Evolutionary conservation across 2,888 invertebrate genomes (phyloP).

Genomic region (Schizaphis graminum): DNA sequence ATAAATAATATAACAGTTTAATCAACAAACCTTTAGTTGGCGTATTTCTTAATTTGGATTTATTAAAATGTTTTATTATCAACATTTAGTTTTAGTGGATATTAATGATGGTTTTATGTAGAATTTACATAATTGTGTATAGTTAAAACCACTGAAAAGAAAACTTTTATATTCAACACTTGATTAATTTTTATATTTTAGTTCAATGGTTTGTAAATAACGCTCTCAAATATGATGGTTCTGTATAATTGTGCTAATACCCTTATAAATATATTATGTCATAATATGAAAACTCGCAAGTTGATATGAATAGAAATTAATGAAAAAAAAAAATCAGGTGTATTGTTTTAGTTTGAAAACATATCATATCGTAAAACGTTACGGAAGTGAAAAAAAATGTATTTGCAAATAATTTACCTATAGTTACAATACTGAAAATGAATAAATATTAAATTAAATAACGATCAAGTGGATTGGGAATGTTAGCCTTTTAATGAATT

Average conservation of each 20-base stretch:
- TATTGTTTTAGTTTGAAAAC: neutral
- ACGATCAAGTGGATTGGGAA: neutral
- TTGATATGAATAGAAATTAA: neutral
- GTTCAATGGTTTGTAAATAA: slow-evolving; percentile 42
- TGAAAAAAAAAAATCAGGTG: neutral
- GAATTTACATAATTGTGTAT: neutral
- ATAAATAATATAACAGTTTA: slow-evolving; percentile 11
- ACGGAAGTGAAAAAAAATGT: neutral
- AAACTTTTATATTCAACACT: neutral
- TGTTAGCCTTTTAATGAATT: too few species aligned
- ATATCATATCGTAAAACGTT: neutral
- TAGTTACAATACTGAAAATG: neutral
- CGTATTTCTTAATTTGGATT: neutral
- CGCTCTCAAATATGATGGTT: neutral
- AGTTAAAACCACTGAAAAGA: neutral
- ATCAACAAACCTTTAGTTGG: neutral
- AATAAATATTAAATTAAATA: neutral
- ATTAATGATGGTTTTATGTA: slow-evolving; percentile 15
- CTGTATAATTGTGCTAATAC: neutral
- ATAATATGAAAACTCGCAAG: neutral
- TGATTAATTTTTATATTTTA: slow-evolving; percentile 42
- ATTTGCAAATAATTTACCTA: neutral
- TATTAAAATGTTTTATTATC: slow-evolving; percentile 19
- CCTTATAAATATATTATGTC: neutral
- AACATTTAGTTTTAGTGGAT: neutral